Evolutionary conservation across 2,113 vertebrate genomes (phyloP).

Genomic region (Gallinago paraguaiae): DNA sequence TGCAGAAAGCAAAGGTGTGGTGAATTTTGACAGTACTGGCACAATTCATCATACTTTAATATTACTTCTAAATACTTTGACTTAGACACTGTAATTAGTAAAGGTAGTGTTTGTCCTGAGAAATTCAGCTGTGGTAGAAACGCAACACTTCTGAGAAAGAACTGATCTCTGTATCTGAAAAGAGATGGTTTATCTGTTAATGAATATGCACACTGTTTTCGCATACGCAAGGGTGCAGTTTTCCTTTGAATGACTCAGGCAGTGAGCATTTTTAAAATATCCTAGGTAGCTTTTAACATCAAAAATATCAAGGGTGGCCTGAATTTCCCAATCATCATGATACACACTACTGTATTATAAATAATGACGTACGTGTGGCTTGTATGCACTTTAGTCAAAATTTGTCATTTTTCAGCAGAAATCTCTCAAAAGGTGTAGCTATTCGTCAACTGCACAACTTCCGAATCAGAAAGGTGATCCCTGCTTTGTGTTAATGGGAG

Average conservation of each 20-base stretch:
- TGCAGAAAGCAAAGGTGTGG: slow-evolving; percentile 52
- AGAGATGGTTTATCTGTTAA: background rate
- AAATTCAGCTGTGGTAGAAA: background rate
- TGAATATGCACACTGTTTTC: background rate
- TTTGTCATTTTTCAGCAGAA: background rate
- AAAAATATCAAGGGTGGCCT: background rate
- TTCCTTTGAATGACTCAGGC: slow-evolving; percentile 13
- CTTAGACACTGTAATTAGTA: background rate
- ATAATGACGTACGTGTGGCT: background rate
- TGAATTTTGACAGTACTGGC: background rate
- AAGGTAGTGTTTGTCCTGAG: background rate
- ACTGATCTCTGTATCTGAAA: background rate
- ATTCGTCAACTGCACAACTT: background rate
- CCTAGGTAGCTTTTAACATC: background rate
- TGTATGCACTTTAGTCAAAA: background rate
- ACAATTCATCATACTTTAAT: background rate
- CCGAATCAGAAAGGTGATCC: slow-evolving; percentile 17
- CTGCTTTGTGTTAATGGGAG: background rate
- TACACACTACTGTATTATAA: background rate
- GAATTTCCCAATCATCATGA: background rate
- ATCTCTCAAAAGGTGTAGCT: background rate
- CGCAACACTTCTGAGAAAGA: background rate
- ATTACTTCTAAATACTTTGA: background rate
- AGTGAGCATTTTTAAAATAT: background rate
- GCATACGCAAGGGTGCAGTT: background rate